A percentile compares a stretch with the other conserved stretches of the same genome.
Conservation (phyloP, 2,888 invertebrate genomes). For the Eupeodes luniger region DNA sequence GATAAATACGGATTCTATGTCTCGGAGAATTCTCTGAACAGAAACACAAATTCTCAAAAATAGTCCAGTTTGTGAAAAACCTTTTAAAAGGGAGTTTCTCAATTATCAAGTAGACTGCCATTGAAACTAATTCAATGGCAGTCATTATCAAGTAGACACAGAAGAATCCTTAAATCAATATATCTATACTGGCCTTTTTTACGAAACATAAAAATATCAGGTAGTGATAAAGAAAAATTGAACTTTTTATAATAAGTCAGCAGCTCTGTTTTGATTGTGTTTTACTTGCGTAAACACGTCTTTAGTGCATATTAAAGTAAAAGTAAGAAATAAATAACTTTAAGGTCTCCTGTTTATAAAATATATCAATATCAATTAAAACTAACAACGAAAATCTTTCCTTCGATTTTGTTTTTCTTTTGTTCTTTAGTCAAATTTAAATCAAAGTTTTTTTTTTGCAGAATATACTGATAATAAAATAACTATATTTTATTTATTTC, state of each 20-base stretch:
- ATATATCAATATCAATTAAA: slow-evolving; percentile 36
- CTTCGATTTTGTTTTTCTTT: slow-evolving; percentile 33
- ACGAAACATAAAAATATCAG: not conserved
- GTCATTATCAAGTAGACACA: too few relatives aligned
- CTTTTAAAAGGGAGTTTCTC: not conserved
- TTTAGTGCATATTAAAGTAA: not conserved
- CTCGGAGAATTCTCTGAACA: not conserved
- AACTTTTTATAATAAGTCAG: not conserved
- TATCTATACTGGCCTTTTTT: not conserved
- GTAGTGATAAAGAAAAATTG: not conserved
- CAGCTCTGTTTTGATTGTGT: not conserved
- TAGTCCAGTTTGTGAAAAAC: too few relatives aligned
- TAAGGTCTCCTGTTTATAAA: not conserved
- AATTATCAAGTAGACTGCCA: not conserved
- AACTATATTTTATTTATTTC: slow-evolving; percentile 35
- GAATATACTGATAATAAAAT: slow-evolving; percentile 54
- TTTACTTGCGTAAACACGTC: not conserved
- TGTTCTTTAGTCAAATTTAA: slow-evolving; percentile 49
- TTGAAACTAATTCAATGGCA: not conserved
- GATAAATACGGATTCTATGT: not conserved
- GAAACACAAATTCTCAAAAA: not conserved
- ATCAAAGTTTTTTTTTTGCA: slow-evolving; percentile 15
- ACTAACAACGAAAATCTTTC: slow-evolving; percentile 51
- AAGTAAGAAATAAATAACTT: not conserved
- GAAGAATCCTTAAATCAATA: not conserved